Evolutionary conservation across 2,888 invertebrate species (phyloP), one percentile per base, ranked within the genome.

Genomic region (Unio pictorum): DNA sequence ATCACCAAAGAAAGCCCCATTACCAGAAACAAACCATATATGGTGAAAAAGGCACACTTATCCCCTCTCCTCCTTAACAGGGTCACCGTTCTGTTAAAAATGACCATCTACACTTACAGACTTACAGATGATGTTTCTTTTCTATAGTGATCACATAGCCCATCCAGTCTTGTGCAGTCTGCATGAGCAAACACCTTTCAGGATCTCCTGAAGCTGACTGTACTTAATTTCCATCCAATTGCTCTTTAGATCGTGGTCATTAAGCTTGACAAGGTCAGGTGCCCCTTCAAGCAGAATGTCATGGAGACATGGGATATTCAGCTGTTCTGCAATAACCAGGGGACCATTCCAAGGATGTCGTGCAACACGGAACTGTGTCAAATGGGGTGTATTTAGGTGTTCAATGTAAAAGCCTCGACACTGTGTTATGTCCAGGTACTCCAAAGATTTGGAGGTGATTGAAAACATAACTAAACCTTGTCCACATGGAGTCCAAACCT

Each of bases 401-500:
- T 80, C 73, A 18, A 89, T 73, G 72, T 88, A 87, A 74, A 89
- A 87, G 34, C 88, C 88, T 28, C 86, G 80, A 71, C 89, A 88
- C 72, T 86, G 86, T 15, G 88, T 88, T 8, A 89, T 81, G 71
- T 89, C 89, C 30, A 89, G 78, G 68, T 86, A 84, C 62, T 83
- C 79, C n/a, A 89, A 67, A 18, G 84, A 83, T 28, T 75, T 73
- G 18, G 88, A 86, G 34, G 74, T 67, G 34, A 89, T 71, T 11
- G 74, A 66, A 78, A 85, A 88, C 28, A 84, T 76, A 28, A 81
- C 73, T 63, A 88, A 78, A 17, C 87, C 86, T 23, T 78, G 75
- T 6, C 85, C 86, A 68, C 85, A 86, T 18, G 88, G 87, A 18
- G 87, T 86, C 88, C 89, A 88, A 7, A 89, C 87, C 75, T 89